phyloP scores from a whole-genome alignment of 2,888 invertebrate genomes.

The Buathra laborator region DNA sequence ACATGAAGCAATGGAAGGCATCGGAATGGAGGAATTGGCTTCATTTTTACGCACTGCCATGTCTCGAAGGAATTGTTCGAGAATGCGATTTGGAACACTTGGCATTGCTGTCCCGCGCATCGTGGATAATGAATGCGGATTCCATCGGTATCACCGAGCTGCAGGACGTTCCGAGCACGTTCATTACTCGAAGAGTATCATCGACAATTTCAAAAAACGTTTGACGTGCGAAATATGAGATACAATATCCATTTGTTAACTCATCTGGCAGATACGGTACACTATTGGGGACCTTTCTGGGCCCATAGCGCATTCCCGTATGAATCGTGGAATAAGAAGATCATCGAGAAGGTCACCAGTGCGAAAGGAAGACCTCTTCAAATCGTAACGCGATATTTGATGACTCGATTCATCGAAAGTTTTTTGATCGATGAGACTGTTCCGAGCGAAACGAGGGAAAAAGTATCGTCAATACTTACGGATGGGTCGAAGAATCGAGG shows the following conservation, averaged over 20 bases:
- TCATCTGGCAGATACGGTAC: slow-evolving; percentile 51
- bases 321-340: slow-evolving; percentile 57
- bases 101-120: slow-evolving; percentile 45
- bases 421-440: slow-evolving; percentile 3
- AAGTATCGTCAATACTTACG: background rate
- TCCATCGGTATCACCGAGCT: slow-evolving; percentile 43
- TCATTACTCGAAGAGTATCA: slow-evolving; percentile 39
- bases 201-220: slow-evolving; percentile 38
- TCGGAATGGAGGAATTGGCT: slow-evolving; percentile 58
- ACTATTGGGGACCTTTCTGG: slow-evolving; percentile 55
- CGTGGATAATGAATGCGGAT: slow-evolving; percentile 39
- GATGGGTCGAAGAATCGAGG: background rate
- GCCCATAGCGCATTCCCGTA: slow-evolving; percentile 49
- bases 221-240: slow-evolving; percentile 54
- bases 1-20: slow-evolving; percentile 41
- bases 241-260: slow-evolving; percentile 56
- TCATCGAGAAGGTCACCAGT: slow-evolving; percentile 48
- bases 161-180: slow-evolving; percentile 32
- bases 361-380: slow-evolving; percentile 29
- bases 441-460: background rate
- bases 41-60: slow-evolving; percentile 36
- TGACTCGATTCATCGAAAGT: slow-evolving; percentile 33
- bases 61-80: slow-evolving; percentile 48
- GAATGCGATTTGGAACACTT: slow-evolving; percentile 39
- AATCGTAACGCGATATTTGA: slow-evolving; percentile 44